Evolutionary conservation across 2,797 vertebrate genomes (phyloP), one percentile per base, ranked within the genome.

Genomic region (Chanos chanos): DNA sequence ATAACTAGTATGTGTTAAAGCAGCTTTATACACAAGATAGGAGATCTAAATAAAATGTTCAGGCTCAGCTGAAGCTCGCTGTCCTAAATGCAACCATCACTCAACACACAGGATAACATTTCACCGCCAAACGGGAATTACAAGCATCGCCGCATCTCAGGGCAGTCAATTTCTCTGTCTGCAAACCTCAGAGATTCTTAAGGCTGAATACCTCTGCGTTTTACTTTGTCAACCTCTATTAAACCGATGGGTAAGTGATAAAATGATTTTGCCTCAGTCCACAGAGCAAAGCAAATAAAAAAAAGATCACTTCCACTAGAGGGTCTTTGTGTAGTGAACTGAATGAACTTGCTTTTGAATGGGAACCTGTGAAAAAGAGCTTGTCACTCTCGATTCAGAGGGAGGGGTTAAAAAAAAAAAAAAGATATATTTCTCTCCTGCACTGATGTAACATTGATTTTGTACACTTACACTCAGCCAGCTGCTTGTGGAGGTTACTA

Each of bases 401-500:
- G n/a, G 33, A 18, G 15, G 39, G 37, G 37, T 39, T 16, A 34
- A 37, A 34, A n/a, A n/a, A n/a, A n/a, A n/a, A n/a, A n/a, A 37
- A n/a, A 10, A 37, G 34, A 37, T 34, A 34, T 36, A 24, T 5
- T 5, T 25, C 24, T 25, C 24, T 25, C 3, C 24, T n/a, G n/a
- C n/a, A n/a, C n/a, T n/a, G n/a, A n/a, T n/a, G n/a, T n/a, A n/a
- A n/a, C n/a, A n/a, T n/a, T n/a, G n/a, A n/a, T n/a, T n/a, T n/a
- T n/a, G n/a, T 40, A 15, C 10, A 92, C 94, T 95, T 82, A 98
- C 97, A 89, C 79, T 96, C 93, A 57, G 89, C 85, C 66, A 99
- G 85, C 67, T 98, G 94, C 79, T 95, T 95, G 82, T 97, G 85
- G 43, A 99, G 87, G 72, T 89, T 93, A 81, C 84, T 93, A 78